Conservation (phyloP, 2,113 vertebrate genomes). For the Equus przewalskii region DNA sequence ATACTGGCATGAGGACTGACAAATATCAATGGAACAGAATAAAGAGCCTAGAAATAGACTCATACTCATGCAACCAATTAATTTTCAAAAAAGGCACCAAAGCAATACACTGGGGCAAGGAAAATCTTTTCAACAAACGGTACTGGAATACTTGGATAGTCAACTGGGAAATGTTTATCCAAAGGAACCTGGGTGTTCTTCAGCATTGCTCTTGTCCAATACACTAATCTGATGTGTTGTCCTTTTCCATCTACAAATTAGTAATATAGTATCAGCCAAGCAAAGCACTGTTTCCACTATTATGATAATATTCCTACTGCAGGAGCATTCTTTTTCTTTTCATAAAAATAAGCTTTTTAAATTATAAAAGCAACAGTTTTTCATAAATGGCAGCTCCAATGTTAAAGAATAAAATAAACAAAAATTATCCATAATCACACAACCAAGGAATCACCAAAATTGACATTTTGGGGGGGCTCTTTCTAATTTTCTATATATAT, state of each 20-base stretch:
- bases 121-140: neutral
- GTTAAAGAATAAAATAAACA: constrained; percentile 7
- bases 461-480: neutral
- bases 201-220: neutral
- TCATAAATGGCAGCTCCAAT: neutral
- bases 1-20: neutral
- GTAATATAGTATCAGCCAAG: neutral
- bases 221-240: neutral
- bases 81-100: neutral
- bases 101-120: neutral
- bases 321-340: neutral
- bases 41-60: neutral
- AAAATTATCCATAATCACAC: neutral
- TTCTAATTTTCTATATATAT: constrained; percentile 1
- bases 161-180: neutral
- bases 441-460: neutral
- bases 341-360: constrained; percentile 44
- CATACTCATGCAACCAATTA: neutral
- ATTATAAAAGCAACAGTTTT: neutral
- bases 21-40: neutral
- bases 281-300: neutral
- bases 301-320: neutral
- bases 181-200: neutral
- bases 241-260: neutral
- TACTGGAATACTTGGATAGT: neutral